These are phyloP conservation scores for Apamea sordens DNA, from an alignment of 2,888 invertebrate species.

Conservation along the genomic window DNA sequence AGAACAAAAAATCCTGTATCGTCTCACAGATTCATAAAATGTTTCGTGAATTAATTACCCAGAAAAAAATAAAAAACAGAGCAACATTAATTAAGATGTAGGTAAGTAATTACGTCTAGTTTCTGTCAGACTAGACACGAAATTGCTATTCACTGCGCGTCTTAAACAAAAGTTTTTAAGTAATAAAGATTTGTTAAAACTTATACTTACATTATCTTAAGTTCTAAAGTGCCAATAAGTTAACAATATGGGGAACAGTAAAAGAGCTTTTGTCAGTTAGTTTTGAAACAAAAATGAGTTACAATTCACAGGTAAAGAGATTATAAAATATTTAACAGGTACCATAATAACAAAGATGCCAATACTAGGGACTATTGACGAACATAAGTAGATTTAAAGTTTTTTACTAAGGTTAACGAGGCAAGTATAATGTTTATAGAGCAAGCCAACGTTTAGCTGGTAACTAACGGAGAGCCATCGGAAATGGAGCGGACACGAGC, in stretches of 20 bases:
- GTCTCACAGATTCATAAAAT: slow-evolving; percentile 23
- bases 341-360: slow-evolving; percentile 24
- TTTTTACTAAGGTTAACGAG: not conserved
- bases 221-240: slow-evolving; percentile 28
- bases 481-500: slow-evolving; percentile 45
- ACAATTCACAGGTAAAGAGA: slow-evolving; percentile 62
- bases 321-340: slow-evolving; percentile 53
- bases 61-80: slow-evolving; percentile 25
- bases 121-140: slow-evolving; percentile 20
- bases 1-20: slow-evolving; percentile 33
- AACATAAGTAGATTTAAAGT: slow-evolving; percentile 2
- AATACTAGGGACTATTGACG: slow-evolving; percentile 11
- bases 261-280: slow-evolving; percentile 47
- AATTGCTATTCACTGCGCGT: slow-evolving; percentile 44
- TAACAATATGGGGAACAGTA: slow-evolving; percentile 45
- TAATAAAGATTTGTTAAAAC: slow-evolving; percentile 35
- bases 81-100: slow-evolving; percentile 32
- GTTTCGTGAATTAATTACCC: slow-evolving; percentile 14
- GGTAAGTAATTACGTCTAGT: slow-evolving; percentile 25
- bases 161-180: slow-evolving; percentile 40
- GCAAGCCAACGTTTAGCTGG: slow-evolving; percentile 15
- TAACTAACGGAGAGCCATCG: slow-evolving; percentile 32
- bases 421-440: slow-evolving; percentile 21
- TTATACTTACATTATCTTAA: slow-evolving; percentile 29
- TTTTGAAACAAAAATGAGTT: slow-evolving; percentile 37